phyloP scores from a whole-genome alignment of 2,113 vertebrate genomes.

The Plestiodon gilberti region DNA sequence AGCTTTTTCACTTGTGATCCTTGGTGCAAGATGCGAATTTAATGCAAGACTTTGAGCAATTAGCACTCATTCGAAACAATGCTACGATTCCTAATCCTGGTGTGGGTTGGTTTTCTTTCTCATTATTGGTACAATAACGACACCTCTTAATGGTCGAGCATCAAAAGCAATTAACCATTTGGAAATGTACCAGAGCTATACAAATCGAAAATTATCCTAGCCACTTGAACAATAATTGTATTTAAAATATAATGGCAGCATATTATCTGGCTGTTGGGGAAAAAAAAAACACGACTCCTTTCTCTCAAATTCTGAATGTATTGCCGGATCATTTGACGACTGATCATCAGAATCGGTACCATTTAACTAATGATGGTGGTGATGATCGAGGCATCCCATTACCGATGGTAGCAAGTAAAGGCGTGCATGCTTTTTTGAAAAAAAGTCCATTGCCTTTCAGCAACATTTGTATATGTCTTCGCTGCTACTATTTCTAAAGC shows the following conservation, averaged over 20 bases:
- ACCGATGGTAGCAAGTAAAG: conserved; percentile 19
- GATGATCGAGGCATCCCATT: conserved; percentile 16
- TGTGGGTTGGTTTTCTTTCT: background rate
- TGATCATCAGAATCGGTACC: conserved; percentile 22
- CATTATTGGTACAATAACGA: background rate
- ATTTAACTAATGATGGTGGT: conserved; percentile 30
- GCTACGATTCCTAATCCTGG: conserved; percentile 13
- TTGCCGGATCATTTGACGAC: conserved; percentile 39
- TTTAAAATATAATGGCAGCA: conserved; percentile 36
- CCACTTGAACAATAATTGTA: conserved; percentile 39
- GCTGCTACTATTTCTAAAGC: conserved; percentile 63
- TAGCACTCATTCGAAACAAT: conserved; percentile 21
- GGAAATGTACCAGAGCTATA: conserved; percentile 23
- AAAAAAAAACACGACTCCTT: background rate
- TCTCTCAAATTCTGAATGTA: conserved; percentile 1
- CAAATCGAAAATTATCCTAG: conserved; percentile 43
- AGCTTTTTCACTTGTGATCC: background rate
- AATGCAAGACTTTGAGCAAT: conserved; percentile 28
- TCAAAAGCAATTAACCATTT: conserved; percentile 43
- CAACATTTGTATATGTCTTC: conserved; percentile 66
- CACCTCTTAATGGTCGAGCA: conserved; percentile 25
- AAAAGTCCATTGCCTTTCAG: conserved; percentile 1
- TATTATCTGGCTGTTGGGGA: conserved; percentile 32
- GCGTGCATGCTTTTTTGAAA: conserved; percentile 21
- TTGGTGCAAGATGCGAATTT: conserved; percentile 19